These are phyloP conservation scores for Ophion slaviceki DNA, from an alignment of 2,888 invertebrate species.

Conservation along the genomic window DNA sequence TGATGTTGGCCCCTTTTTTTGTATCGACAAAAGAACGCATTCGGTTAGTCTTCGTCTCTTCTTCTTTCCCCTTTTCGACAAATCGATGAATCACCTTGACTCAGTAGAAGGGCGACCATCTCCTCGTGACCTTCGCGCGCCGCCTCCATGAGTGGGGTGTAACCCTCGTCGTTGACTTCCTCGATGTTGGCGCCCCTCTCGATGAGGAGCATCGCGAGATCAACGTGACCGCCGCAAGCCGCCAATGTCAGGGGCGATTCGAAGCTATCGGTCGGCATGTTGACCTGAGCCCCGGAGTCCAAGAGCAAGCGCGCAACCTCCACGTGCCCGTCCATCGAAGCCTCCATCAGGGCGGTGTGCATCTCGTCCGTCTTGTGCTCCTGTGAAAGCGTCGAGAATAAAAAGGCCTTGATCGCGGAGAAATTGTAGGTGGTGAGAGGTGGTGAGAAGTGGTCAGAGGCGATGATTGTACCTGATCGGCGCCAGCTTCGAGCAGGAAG, in stretches of 20 bases:
- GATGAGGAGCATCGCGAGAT: slow-evolving; percentile 96
- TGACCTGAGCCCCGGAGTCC: slow-evolving; percentile 99
- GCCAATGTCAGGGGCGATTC: slow-evolving; percentile 99
- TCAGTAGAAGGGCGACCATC: slow-evolving; percentile 97
- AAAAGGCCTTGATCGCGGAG: not conserved
- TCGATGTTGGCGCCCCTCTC: slow-evolving; percentile 99
- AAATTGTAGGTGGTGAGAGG: not conserved
- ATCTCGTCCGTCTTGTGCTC: slow-evolving; percentile 99
- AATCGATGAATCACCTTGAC: slow-evolving; percentile 87
- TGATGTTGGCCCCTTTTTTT: slow-evolving; percentile 92
- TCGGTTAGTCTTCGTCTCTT: not conserved
- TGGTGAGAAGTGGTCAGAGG: too few species aligned
- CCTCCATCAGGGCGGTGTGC: slow-evolving; percentile 99
- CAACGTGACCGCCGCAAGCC: slow-evolving; percentile 99
- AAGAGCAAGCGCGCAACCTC: slow-evolving; percentile 97
- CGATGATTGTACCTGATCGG: slow-evolving; percentile 87
- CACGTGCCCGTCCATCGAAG: slow-evolving; percentile 99
- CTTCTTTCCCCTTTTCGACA: not conserved
- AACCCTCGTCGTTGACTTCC: slow-evolving; percentile 99
- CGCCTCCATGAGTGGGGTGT: slow-evolving; percentile 99
- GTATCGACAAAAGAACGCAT: slow-evolving; percentile 32
- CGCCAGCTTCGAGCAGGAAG: slow-evolving; percentile 97
- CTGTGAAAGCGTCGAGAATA: slow-evolving; percentile 81
- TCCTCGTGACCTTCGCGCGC: slow-evolving; percentile 99
- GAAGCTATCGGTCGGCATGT: slow-evolving; percentile 99